These are phyloP conservation scores for Rhizoglyphus robini DNA, from an alignment of 1,140 invertebrate species.

Conservation along the genomic window DNA sequence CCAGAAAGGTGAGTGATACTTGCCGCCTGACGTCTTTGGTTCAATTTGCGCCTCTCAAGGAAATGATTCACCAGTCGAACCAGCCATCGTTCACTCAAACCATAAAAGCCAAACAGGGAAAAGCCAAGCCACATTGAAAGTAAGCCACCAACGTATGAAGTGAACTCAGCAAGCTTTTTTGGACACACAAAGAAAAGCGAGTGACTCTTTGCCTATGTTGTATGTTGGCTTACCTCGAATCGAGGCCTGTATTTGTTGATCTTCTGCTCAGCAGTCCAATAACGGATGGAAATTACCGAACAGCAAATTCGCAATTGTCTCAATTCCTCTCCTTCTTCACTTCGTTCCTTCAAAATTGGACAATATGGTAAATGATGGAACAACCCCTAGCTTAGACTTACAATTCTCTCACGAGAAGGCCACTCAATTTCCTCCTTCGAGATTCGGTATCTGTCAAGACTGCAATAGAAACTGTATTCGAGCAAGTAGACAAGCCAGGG, in stretches of 20 bases:
- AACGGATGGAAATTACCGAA: conserved; percentile 18
- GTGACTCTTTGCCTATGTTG: too few species aligned
- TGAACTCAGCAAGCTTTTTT: conserved; percentile 12
- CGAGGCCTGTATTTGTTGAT: conserved; percentile 20
- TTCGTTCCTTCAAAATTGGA: not conserved
- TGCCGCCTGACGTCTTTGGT: too few species aligned
- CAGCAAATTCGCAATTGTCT: not conserved
- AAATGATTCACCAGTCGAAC: not conserved
- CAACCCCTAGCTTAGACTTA: not conserved
- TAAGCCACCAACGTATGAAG: conserved; percentile 16
- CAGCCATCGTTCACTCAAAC: not conserved
- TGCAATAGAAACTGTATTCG: not conserved
- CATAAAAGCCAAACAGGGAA: conserved; percentile 18
- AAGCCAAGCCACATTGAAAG: conserved; percentile 20
- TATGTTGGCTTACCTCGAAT: conserved; percentile 18
- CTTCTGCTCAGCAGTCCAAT: conserved; percentile 18
- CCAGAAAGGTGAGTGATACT: too few species aligned
- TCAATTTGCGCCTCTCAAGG: not conserved
- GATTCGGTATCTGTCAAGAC: conserved; percentile 13
- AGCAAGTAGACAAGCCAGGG: not conserved
- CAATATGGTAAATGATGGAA: not conserved
- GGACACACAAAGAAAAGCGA: not conserved
- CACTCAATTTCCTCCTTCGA: conserved; percentile 7
- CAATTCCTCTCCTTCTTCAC: conserved; percentile 2
- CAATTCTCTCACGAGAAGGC: conserved; percentile 15